phyloP scores from a whole-genome alignment of 2,797 vertebrate genomes.

The Meda fulgida region DNA sequence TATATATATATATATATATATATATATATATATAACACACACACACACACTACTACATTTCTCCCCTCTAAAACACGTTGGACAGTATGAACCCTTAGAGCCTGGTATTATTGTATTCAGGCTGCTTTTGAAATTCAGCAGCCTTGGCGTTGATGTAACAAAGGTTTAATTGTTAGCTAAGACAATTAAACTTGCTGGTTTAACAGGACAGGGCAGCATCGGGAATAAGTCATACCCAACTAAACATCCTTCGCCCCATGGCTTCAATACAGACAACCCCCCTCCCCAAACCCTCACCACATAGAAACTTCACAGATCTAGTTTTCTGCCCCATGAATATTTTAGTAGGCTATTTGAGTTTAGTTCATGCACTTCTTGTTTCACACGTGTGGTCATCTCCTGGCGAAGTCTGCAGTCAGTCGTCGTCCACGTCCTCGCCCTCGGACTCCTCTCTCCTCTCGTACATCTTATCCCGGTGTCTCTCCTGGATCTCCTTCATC shows the following conservation, averaged over 20 bases:
- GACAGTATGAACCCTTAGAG: constrained; percentile 24
- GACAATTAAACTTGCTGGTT: constrained; percentile 73
- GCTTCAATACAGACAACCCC: constrained; percentile 25
- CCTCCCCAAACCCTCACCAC: constrained; percentile 41
- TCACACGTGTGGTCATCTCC: constrained; percentile 62
- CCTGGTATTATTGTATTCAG: background rate
- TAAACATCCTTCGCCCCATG: constrained; percentile 38
- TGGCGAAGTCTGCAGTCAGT: constrained; percentile 76
- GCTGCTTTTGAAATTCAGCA: constrained; percentile 40
- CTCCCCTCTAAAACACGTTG: constrained; percentile 11
- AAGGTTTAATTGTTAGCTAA: constrained; percentile 63
- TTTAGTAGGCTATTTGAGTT: constrained; percentile 78
- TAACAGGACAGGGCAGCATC: constrained; percentile 47
- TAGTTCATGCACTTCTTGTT: constrained; percentile 64
- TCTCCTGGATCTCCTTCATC: constrained; percentile 97
- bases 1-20: no score
- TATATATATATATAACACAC: constrained; percentile 3
- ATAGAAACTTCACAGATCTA: constrained; percentile 53
- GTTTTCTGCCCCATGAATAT: constrained; percentile 74
- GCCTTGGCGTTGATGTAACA: constrained; percentile 59
- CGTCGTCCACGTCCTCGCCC: constrained; percentile 93
- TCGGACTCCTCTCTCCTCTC: constrained; percentile 93
- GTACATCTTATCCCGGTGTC: constrained; percentile 90
- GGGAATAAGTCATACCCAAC: constrained; percentile 42
- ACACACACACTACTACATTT: background rate